Percentiles rank a stretch among this genome's conserved stretches.
Evolutionary conservation across 2,888 invertebrate genomes (phyloP).

Genomic region (Polyploca ridens): DNA sequence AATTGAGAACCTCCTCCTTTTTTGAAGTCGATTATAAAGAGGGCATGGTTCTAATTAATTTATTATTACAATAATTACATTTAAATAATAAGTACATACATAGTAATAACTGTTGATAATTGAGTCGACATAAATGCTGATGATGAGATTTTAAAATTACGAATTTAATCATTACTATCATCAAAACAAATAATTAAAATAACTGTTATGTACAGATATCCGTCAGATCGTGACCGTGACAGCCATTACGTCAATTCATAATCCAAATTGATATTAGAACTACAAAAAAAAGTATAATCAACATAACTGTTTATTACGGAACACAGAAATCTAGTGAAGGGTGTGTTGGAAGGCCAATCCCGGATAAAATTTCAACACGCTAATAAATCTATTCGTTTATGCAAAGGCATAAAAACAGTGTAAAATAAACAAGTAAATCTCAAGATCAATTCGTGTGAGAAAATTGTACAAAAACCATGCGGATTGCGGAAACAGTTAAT

Average conservation of each 20-base stretch:
- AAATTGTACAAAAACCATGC: neutral
- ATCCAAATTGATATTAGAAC: neutral
- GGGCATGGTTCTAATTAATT: too few species aligned
- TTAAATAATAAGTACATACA: too few species aligned
- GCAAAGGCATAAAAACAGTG: neutral
- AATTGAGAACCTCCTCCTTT: too few species aligned
- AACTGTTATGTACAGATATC: too few species aligned
- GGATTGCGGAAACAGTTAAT: neutral
- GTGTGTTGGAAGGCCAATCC: neutral
- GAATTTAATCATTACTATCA: neutral
- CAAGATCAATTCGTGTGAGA: neutral
- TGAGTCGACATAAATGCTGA: too few species aligned
- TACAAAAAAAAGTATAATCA: neutral
- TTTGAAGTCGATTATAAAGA: too few species aligned
- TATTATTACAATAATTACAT: too few species aligned
- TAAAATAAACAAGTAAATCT: neutral
- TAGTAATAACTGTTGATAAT: too few species aligned
- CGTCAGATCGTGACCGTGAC: neutral
- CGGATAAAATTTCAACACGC: neutral
- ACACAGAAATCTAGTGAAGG: neutral
- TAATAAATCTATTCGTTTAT: neutral
- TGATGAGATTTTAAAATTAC: too few species aligned
- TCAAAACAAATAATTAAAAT: neutral
- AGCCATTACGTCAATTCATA: neutral
- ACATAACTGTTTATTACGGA: neutral